Percentiles rank a stretch among this genome's conserved stretches.
phyloP scores from a whole-genome alignment of 2,888 invertebrate genomes.

The Melanargia galathea region DNA sequence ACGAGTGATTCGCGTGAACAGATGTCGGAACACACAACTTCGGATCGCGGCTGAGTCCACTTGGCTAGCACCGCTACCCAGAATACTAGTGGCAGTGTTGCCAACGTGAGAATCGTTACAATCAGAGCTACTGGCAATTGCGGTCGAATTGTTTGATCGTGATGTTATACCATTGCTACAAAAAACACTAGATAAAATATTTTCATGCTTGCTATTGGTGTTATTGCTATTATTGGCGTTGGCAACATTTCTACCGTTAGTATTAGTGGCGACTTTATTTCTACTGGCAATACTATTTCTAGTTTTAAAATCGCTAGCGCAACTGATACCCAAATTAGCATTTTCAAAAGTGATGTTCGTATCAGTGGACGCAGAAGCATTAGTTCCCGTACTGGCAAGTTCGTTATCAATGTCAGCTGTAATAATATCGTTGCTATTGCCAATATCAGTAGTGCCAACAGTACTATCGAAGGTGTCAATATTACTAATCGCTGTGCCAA shows the following conservation, averaged over 20 bases:
- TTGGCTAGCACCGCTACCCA: neutral
- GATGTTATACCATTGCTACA: neutral
- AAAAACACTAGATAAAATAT: too few relatives aligned
- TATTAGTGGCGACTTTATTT: neutral
- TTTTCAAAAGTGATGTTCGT: neutral
- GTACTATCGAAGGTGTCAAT: neutral
- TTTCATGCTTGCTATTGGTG: too few relatives aligned
- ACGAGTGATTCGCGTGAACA: constrained; percentile 1
- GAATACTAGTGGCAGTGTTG: neutral
- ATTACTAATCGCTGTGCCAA: neutral
- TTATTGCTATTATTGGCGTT: too few relatives aligned
- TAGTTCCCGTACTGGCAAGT: neutral
- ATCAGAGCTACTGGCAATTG: neutral
- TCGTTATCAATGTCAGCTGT: neutral
- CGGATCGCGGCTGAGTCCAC: neutral
- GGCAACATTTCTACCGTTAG: neutral
- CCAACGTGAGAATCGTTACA: neutral
- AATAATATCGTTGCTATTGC: neutral
- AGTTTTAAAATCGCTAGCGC: neutral
- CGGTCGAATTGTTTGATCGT: neutral
- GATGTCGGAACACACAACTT: neutral
- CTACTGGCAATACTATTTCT: neutral
- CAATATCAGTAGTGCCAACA: neutral
- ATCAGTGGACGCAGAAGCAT: neutral
- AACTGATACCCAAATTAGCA: neutral